These are phyloP conservation scores for Aeoliscus strigatus DNA, from an alignment of 2,797 vertebrate genomes.

Conservation along the genomic window DNA sequence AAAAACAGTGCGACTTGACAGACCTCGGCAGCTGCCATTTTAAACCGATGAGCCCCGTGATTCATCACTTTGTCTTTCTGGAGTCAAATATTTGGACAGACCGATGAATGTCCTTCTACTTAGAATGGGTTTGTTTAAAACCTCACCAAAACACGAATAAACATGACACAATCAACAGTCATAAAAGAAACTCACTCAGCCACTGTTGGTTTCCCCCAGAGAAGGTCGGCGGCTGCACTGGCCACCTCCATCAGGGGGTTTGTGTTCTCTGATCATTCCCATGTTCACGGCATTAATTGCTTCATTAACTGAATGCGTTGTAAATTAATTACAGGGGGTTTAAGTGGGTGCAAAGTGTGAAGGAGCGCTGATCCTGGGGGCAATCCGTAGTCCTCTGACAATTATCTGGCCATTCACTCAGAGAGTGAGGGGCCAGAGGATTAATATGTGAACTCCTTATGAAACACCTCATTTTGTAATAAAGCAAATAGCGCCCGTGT, in stretches of 20 bases:
- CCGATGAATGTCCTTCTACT: no score
- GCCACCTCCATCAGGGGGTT: slow-evolving; percentile 39
- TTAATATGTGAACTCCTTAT: slow-evolving; percentile 23
- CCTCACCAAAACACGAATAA: no score
- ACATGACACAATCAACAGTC: no score
- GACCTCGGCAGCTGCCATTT: no score
- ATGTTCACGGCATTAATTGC: slow-evolving; percentile 50
- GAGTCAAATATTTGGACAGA: no score
- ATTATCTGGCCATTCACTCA: slow-evolving; percentile 27
- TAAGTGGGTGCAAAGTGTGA: slow-evolving; percentile 39
- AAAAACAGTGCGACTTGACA: no score
- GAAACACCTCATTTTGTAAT: slow-evolving; percentile 10
- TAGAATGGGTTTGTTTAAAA: no score
- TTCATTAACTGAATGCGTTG: slow-evolving; percentile 63
- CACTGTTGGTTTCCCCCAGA: slow-evolving; percentile 19
- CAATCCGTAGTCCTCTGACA: slow-evolving; percentile 30
- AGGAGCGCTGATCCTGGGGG: slow-evolving; percentile 43
- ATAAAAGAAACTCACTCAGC: no score
- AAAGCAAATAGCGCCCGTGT: no score
- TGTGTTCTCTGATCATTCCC: slow-evolving; percentile 43
- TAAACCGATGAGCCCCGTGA: no score
- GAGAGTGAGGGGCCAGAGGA: slow-evolving; percentile 19
- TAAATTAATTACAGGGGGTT: slow-evolving; percentile 58
- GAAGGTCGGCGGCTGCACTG: slow-evolving; percentile 36
- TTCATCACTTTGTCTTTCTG: no score